These are phyloP conservation scores for Hippopotamus amphibius DNA, from an alignment of 2,113 vertebrate species.

Conservation along the genomic window DNA sequence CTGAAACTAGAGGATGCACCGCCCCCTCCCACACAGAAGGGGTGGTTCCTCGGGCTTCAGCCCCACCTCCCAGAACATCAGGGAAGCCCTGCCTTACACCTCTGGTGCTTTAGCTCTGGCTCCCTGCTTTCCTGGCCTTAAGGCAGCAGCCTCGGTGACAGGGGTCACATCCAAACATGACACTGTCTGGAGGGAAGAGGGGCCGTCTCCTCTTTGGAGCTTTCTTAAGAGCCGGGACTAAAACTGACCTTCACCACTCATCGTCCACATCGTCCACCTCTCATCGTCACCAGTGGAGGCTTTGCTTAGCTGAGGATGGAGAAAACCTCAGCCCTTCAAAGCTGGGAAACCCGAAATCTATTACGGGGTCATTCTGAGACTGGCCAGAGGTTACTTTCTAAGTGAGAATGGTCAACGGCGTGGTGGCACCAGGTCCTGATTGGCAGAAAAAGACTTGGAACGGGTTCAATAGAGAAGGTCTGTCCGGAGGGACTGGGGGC, in stretches of 20 bases:
- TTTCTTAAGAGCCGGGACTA: background rate
- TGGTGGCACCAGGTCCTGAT: background rate
- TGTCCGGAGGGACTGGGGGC: background rate
- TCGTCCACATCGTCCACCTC: too few species aligned
- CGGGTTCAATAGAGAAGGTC: background rate
- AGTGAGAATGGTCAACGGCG: background rate
- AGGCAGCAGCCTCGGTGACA: background rate
- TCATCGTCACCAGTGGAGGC: fast-evolving
- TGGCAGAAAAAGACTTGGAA: background rate
- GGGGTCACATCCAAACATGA: background rate
- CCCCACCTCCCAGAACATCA: too few species aligned
- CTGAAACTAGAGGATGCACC: background rate
- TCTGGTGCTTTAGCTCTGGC: too few species aligned
- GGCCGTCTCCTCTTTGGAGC: fast-evolving
- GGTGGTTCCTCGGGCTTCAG: fast-evolving
- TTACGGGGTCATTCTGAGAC: too few species aligned
- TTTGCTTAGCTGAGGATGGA: fast-evolving
- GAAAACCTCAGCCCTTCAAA: background rate
- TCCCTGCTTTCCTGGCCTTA: background rate
- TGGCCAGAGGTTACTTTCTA: background rate
- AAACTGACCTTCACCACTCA: background rate
- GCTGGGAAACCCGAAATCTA: too few species aligned
- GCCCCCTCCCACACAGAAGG: background rate
- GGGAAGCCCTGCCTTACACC: too few species aligned
- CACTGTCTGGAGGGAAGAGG: background rate